A percentile compares a stretch with the other conserved stretches of the same genome.
Evolutionary conservation across 2,888 invertebrate genomes (phyloP).

Genomic region (Apodemia duryi): DNA sequence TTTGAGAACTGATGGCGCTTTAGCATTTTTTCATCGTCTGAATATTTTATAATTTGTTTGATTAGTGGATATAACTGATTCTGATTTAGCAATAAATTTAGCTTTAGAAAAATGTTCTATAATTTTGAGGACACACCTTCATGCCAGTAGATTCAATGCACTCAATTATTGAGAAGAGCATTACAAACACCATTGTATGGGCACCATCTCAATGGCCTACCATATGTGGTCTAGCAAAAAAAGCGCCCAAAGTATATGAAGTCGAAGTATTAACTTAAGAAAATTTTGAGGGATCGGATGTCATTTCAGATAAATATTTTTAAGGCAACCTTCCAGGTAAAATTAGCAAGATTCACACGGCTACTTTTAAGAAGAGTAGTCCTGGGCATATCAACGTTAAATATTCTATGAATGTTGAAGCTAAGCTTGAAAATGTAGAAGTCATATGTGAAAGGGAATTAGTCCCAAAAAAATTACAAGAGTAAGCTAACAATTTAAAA

Average conservation of each 20-base stretch:
- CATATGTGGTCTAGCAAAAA: conserved; percentile 9
- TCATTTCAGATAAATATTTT: not conserved
- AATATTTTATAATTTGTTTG: too few relatives aligned
- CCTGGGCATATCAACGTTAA: not conserved
- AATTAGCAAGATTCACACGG: not conserved
- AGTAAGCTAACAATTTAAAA: too few relatives aligned
- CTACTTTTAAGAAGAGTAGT: not conserved
- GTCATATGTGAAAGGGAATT: not conserved
- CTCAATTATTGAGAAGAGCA: conserved; percentile 11
- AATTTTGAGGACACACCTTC: not conserved
- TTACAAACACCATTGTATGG: conserved; percentile 12
- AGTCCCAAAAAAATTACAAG: too few relatives aligned
- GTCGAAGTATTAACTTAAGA: not conserved
- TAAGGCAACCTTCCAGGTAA: not conserved
- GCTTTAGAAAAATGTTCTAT: too few relatives aligned
- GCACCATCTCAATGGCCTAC: conserved; percentile 15
- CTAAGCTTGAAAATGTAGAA: not conserved
- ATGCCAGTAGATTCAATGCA: conserved; percentile 10
- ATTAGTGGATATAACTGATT: too few relatives aligned
- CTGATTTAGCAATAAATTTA: too few relatives aligned
- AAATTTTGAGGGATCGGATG: not conserved
- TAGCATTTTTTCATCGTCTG: too few relatives aligned
- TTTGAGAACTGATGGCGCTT: too few relatives aligned
- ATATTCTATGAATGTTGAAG: not conserved
- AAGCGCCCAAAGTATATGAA: conserved; percentile 11